Evolutionary conservation across 2,888 invertebrate genomes (phyloP), one percentile per base, ranked within the genome.

Genomic region (Coleophora deauratella): DNA sequence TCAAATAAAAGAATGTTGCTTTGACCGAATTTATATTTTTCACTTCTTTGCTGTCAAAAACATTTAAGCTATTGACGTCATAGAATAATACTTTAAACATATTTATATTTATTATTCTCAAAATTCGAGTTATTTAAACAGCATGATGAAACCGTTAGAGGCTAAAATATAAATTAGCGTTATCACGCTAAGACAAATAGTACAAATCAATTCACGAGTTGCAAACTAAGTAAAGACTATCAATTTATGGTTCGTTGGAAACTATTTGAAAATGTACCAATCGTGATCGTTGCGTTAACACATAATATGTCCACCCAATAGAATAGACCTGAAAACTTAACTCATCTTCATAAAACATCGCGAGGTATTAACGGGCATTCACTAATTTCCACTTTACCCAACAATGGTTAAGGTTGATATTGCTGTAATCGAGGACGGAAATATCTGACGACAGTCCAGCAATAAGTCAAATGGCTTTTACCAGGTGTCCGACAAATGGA

Each of bases 281-380:
- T 73, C 84, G 85, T 85, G 85, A 81, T 75, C 54, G 56, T 59
- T 58, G 64, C 62, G 67, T 85, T 85, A 84, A 73, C 84, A 76
- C 72, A n/a, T n/a, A 51, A 52, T 21, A 21, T 21, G 21, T 51
- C 41, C 60, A 52, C 59, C 80, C 81, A 81, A 77, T 80, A 53
- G 62, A 57, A 67, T 58, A 55, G 64, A 52, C 58, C 69, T 76
- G 71, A 69, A 72, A 70, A 71, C 67, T 61, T 62, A 55, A 59
- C 62, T 59, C 54, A 53, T 68, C 65, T 67, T 66, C 63, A 66
- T 68, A 68, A 70, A 72, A 66, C 59, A 55, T 48, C 54, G 56
- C 49, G 57, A 53, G 53, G 54, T 52, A 54, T 4, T 51, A 51
- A 49, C 41, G 37, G 35, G 36, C 35, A 32, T 27, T 43, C 39